A percentile compares a stretch with the other conserved stretches of the same genome.
Evolutionary conservation across 1,140 invertebrate genomes (phyloP).

Genomic region (Heliconius hewitsoni): DNA sequence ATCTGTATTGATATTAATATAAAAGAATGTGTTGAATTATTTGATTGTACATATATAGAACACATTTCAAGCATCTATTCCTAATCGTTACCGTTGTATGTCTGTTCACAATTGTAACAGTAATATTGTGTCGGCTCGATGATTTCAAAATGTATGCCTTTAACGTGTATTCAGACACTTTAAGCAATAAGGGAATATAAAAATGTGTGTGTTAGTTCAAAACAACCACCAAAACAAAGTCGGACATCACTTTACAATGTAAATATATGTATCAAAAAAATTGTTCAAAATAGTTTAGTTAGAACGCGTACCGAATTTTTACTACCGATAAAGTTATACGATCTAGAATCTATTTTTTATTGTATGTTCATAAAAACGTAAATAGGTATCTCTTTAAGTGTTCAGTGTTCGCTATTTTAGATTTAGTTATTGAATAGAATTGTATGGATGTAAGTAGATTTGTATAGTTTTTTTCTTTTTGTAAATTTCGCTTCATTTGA

Average conservation of each 20-base stretch:
- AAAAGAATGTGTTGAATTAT: conserved; percentile 12
- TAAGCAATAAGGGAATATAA: background rate
- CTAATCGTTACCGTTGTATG: conserved; percentile 28
- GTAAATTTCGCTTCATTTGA: conserved; percentile 75
- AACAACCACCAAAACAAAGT: background rate
- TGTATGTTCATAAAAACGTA: conserved; percentile 63
- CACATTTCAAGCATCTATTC: conserved; percentile 12
- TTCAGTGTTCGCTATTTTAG: conserved; percentile 75
- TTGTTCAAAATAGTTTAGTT: conserved; percentile 60
- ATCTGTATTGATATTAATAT: background rate
- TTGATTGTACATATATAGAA: background rate
- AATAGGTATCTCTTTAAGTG: conserved; percentile 60
- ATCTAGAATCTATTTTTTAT: conserved; percentile 54
- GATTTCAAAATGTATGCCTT: conserved; percentile 57
- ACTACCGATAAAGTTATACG: conserved; percentile 71
- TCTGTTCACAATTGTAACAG: background rate
- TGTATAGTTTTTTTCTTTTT: conserved; percentile 55
- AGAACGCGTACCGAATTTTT: conserved; percentile 70
- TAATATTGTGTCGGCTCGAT: conserved; percentile 36
- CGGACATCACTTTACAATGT: conserved; percentile 53
- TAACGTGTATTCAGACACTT: background rate
- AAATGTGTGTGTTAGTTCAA: background rate
- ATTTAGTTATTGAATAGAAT: conserved; percentile 52
- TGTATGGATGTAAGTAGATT: conserved; percentile 69
- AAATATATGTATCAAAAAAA: conserved; percentile 61